These are phyloP conservation scores for Neria commutata DNA, from an alignment of 2,888 invertebrate species.

Conservation along the genomic window DNA sequence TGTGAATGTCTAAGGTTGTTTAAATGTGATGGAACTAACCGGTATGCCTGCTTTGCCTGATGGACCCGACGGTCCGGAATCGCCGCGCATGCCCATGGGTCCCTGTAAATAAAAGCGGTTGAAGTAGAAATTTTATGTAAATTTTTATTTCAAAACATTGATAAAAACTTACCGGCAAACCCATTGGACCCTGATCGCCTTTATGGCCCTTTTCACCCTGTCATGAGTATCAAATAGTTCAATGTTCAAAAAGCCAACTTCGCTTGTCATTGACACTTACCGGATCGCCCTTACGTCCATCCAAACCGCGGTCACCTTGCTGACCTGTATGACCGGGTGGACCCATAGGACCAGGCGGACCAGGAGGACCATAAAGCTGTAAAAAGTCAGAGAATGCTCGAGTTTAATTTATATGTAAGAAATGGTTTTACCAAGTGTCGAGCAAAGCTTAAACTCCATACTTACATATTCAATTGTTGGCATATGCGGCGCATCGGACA, in stretches of 20 bases:
- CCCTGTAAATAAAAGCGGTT: constrained; percentile 46
- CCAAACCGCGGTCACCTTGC: constrained; percentile 70
- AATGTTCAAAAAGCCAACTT: constrained; percentile 20
- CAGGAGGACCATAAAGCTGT: constrained; percentile 70
- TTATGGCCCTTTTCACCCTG: constrained; percentile 61
- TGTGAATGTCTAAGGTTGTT: background rate
- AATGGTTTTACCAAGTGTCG: background rate
- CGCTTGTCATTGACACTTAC: constrained; percentile 68
- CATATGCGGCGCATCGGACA: constrained; percentile 62
- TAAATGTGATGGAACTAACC: constrained; percentile 47
- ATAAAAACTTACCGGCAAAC: constrained; percentile 82
- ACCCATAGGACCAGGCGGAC: constrained; percentile 69
- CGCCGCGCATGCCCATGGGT: constrained; percentile 62
- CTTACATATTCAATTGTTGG: constrained; percentile 62
- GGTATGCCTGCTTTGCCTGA: constrained; percentile 62
- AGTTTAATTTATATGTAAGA: background rate
- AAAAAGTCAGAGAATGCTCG: background rate
- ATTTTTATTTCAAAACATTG: constrained; percentile 16
- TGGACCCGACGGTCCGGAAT: constrained; percentile 59
- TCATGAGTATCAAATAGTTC: constrained; percentile 17
- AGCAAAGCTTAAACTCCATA: constrained; percentile 5
- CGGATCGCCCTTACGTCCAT: constrained; percentile 80
- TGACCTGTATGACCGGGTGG: constrained; percentile 69
- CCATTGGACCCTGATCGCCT: constrained; percentile 82
- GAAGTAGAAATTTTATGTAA: constrained; percentile 16